Base-by-base conservation (phyloP, 2,888 invertebrate genomes). In the Meliscaeva auricollis region DNA sequence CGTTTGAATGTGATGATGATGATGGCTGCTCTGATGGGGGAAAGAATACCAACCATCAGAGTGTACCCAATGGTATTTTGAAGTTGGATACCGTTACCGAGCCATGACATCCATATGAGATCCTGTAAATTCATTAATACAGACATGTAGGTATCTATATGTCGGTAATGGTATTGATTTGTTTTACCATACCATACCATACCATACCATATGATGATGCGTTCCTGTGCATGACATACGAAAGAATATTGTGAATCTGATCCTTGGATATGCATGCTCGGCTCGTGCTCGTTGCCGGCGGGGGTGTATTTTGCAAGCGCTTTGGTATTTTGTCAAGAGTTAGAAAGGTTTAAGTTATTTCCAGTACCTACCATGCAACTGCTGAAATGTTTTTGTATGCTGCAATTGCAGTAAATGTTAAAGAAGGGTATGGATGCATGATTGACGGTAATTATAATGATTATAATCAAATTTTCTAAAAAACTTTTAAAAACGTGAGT, bases 171-270 rank as follows among this genome's bases (percentile, higher is more conserved):
- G 35, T 38, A 77, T 64, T 78, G 62, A 78, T 69, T 64, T 64
- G 54, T 41, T 26, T 9, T 41, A 50, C 38, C 9, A 3, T 6
- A 38, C 48, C 35, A 13, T 41, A 50, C 38, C 9, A 3, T 6
- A 38, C 1, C 1, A 38, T 38, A 13, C 38, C 9, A 11, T 38
- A 13, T 11, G 11, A 41, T 79, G 48, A 69, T 69, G 81, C 50
- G 70, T 76, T 41, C 44, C 70, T 84, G 80, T 54, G 20, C 46
- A 58, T 84, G 80, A 62, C 68, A 80, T 32, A 30, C 38, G 30
- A 54, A 48, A 56, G 22, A 22, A 54, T 48, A 35, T 30, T 30
- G 32, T 52, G 32, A 17, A 50, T 76, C 9, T 56, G 56, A 79
- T 79, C 66, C 78, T 77, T 60, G 56, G 48, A n/a, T 41, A 7